phyloP scores from a whole-genome alignment of 2,113 vertebrate genomes.

The Dicerorhinus sumatrensis region DNA sequence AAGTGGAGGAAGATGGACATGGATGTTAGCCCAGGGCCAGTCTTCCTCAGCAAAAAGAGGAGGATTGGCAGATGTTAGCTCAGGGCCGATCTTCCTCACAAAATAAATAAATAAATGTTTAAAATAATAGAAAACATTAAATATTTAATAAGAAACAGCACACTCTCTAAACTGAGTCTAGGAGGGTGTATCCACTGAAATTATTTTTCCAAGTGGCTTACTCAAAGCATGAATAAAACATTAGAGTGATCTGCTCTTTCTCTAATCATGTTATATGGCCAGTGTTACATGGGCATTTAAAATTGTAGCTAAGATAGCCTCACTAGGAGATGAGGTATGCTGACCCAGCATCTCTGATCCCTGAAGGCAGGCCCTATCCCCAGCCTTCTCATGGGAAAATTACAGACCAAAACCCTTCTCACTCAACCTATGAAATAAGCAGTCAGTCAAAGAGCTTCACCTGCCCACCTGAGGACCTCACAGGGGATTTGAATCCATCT shows the following conservation, averaged over 20 bases:
- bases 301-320: background rate
- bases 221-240: conserved; percentile 19
- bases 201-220: background rate
- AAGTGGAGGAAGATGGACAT: too few species aligned
- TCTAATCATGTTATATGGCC: background rate
- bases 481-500: conserved; percentile 28
- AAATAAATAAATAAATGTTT: too few species aligned
- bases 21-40: too few species aligned
- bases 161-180: background rate
- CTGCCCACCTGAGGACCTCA: background rate
- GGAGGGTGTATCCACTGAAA: background rate
- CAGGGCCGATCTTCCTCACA: too few species aligned
- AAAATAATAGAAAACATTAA: background rate
- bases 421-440: background rate
- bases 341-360: background rate
- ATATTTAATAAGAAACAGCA: conserved; percentile 6
- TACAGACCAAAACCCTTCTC: background rate
- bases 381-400: background rate
- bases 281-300: background rate
- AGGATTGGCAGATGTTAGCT: too few species aligned
- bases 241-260: background rate
- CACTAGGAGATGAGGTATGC: background rate
- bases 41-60: too few species aligned
- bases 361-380: background rate
- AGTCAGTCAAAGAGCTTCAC: background rate